These are phyloP conservation scores for Hydropotes inermis DNA, from an alignment of 2,113 vertebrate species.

Conservation along the genomic window DNA sequence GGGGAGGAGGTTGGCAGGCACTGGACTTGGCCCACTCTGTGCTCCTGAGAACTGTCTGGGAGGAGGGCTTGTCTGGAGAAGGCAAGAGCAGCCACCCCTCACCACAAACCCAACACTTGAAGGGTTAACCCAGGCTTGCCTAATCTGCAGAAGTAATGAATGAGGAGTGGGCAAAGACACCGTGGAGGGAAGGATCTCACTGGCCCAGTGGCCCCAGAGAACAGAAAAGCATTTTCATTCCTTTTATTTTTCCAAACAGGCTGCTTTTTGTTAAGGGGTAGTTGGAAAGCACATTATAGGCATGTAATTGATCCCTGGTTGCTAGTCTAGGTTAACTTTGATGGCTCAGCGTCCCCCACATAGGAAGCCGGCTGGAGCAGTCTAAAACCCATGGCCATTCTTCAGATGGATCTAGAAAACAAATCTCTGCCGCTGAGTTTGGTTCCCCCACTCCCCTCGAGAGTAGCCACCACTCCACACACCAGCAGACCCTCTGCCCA, in stretches of 20 bases:
- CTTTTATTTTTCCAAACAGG: constrained; percentile 6
- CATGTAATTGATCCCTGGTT: not conserved
- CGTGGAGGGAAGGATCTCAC: not conserved
- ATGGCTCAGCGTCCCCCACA: not conserved
- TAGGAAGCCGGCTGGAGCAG: not conserved
- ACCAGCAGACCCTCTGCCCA: not conserved
- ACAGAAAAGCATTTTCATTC: constrained; percentile 5
- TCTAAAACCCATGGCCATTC: not conserved
- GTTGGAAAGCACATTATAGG: not conserved
- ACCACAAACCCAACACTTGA: not conserved
- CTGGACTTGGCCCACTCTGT: constrained; percentile 30
- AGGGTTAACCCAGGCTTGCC: not conserved
- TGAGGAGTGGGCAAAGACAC: not conserved
- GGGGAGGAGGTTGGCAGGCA: constrained; percentile 42
- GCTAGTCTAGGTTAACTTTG: not conserved
- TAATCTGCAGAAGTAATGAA: not conserved
- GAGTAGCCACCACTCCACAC: not conserved
- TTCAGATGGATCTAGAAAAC: not conserved
- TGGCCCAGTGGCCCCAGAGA: not conserved
- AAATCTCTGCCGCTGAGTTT: not conserved
- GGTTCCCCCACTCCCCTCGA: not conserved
- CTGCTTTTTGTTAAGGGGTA: not conserved
- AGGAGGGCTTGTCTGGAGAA: not conserved
- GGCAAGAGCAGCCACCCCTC: not conserved
- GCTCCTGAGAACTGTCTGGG: not conserved